Percentiles rank a stretch among this genome's conserved stretches.
These are phyloP conservation scores for Periparus ater DNA, from an alignment of 2,797 vertebrate genomes.

Conservation along the genomic window DNA sequence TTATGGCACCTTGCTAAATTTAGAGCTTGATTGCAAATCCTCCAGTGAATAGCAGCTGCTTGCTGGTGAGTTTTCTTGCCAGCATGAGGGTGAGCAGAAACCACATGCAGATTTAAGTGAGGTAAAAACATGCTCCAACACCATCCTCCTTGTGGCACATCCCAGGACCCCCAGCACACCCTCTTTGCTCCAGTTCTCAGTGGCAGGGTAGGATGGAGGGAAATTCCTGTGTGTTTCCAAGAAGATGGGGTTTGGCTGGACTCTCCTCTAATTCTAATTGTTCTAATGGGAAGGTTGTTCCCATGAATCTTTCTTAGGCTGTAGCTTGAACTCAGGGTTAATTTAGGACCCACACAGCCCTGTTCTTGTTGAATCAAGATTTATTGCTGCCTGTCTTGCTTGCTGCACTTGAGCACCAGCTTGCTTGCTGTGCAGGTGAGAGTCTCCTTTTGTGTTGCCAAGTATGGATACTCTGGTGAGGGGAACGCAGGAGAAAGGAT, in stretches of 20 bases:
- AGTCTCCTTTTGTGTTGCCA: neutral
- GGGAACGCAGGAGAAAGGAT: neutral
- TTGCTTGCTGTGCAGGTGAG: neutral
- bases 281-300: neutral
- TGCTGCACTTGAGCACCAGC: neutral
- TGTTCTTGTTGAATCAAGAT: neutral
- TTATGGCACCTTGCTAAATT: conserved; percentile 23
- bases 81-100: neutral
- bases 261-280: rapidly evolving
- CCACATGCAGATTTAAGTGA: neutral
- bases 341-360: neutral
- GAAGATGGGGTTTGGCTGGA: neutral
- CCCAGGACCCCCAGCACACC: neutral
- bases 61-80: neutral
- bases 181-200: neutral
- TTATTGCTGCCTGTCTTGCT: neutral
- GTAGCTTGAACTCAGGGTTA: neutral
- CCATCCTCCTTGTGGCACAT: neutral
- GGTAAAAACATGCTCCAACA: neutral
- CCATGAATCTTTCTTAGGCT: neutral
- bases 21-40: neutral
- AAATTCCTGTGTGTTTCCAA: neutral
- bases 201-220: neutral
- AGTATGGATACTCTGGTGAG: rapidly evolving
- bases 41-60: neutral